Conservation (phyloP, 2,888 invertebrate genomes). For the Pterostichus niger region DNA sequence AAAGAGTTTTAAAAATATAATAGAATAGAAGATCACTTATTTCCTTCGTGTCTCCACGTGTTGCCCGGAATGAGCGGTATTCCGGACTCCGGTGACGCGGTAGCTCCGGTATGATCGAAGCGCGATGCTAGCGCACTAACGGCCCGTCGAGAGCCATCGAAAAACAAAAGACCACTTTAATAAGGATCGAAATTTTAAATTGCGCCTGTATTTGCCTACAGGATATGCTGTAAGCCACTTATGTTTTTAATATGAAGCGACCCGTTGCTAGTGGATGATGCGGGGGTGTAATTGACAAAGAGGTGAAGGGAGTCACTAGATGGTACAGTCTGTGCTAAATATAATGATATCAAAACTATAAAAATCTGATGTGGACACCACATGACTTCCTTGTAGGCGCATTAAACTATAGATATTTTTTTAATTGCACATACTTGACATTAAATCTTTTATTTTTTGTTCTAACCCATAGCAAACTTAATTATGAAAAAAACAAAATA, state of each 20-base stretch:
- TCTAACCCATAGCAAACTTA: too few species aligned
- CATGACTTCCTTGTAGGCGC: too few species aligned
- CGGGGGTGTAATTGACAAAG: slow-evolving; percentile 15
- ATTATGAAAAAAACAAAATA: too few species aligned
- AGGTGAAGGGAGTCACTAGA: background rate
- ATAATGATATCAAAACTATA: too few species aligned
- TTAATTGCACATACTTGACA: too few species aligned
- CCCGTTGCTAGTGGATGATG: slow-evolving; percentile 61
- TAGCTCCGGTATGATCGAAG: background rate
- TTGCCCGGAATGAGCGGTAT: background rate
- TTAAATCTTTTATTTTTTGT: too few species aligned
- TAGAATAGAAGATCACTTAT: too few species aligned
- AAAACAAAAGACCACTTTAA: slow-evolving; percentile 76
- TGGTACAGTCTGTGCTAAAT: background rate
- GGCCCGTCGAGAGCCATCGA: slow-evolving; percentile 73
- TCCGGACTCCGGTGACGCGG: background rate
- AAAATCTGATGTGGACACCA: too few species aligned
- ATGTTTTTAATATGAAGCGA: slow-evolving; percentile 75
- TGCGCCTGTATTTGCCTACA: slow-evolving; percentile 76
- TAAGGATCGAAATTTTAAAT: slow-evolving; percentile 76
- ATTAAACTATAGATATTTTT: too few species aligned
- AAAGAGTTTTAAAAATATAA: too few species aligned
- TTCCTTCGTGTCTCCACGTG: background rate
- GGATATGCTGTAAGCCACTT: slow-evolving; percentile 76
- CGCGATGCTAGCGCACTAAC: slow-evolving; percentile 29